These are phyloP conservation scores for Prionailurus bengalensis DNA, from an alignment of 2,113 vertebrate species.

Conservation along the genomic window DNA sequence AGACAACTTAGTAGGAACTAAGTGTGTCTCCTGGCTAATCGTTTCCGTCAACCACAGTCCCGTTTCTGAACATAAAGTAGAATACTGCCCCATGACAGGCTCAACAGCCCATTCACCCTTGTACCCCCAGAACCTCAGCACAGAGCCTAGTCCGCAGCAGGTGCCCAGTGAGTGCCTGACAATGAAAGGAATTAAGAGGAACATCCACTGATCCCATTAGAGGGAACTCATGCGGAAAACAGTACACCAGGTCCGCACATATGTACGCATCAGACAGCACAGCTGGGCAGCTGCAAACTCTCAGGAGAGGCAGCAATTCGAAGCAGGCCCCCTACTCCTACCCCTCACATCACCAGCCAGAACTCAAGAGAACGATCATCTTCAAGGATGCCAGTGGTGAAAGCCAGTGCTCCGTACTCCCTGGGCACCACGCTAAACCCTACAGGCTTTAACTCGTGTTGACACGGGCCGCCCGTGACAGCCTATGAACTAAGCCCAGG, in stretches of 20 bases:
- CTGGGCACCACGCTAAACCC: accelerated
- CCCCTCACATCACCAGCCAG: neutral
- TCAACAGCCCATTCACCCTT: neutral
- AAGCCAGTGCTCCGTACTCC: accelerated
- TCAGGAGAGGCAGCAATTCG: neutral
- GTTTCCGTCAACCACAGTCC: neutral
- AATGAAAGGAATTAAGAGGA: neutral
- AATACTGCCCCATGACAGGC: neutral
- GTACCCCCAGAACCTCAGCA: neutral
- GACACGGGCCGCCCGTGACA: neutral
- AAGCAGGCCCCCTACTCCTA: neutral
- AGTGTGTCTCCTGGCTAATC: neutral
- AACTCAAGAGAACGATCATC: neutral
- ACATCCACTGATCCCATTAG: neutral
- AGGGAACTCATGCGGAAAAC: neutral
- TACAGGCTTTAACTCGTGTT: neutral
- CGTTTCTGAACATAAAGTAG: neutral
- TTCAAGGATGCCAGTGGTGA: accelerated
- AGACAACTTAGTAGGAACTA: neutral
- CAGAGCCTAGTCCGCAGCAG: neutral
- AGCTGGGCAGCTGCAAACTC: neutral
- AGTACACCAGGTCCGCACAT: neutral
- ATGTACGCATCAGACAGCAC: neutral
- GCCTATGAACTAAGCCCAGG: neutral
- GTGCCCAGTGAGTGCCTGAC: neutral